Percentiles rank a stretch among this genome's conserved stretches.
Evolutionary conservation across 2,113 vertebrate species (phyloP).

Genomic region (Tachycineta bicolor): DNA sequence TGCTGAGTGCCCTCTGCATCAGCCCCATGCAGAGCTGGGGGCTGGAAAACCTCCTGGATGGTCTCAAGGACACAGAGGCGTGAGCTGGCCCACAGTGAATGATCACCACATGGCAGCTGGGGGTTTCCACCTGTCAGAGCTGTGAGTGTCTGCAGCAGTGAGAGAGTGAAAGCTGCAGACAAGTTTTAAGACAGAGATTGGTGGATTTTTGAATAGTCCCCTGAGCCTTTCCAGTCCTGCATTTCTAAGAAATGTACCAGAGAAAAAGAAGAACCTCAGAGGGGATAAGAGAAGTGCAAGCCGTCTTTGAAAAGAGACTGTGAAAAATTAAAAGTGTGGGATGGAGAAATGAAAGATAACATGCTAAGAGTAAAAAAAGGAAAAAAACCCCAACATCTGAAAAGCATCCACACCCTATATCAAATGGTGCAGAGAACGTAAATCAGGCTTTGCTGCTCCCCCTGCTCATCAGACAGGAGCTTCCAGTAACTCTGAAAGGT

Average conservation of each 20-base stretch:
- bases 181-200: neutral
- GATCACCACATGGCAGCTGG: neutral
- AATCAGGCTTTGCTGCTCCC: neutral
- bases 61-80: neutral
- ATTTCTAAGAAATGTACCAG: neutral
- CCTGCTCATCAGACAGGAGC: neutral
- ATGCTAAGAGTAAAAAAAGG: neutral
- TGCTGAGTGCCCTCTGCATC: neutral
- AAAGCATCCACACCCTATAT: neutral
- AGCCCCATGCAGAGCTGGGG: neutral
- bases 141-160: neutral
- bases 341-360: conserved; percentile 12
- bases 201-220: neutral
- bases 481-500: neutral
- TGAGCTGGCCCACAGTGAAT: neutral
- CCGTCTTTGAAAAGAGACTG: neutral
- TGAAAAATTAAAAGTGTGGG: conserved; percentile 12
- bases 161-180: neutral
- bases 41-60: neutral
- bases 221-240: neutral
- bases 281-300: neutral
- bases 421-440: neutral
- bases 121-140: neutral
- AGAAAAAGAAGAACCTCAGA: neutral
- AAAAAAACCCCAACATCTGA: neutral